Evolutionary conservation across 30 jellyfish, hydroid and myxozoan species (phyloP).

Genomic region (Aurelia sp.): DNA sequence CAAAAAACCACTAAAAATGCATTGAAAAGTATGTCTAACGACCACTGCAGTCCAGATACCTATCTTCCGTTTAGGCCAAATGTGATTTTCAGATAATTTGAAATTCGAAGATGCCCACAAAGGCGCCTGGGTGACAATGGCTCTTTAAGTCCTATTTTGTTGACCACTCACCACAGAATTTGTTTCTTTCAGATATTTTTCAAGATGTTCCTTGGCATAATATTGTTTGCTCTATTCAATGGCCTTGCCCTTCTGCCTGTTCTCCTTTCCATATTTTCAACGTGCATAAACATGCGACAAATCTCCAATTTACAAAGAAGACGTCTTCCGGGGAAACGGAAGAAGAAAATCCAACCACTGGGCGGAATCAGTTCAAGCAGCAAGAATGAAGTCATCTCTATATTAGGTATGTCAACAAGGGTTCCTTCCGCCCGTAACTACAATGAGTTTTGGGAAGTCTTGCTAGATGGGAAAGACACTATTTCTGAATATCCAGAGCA

Average conservation of each 20-base stretch:
- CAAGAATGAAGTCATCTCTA: neutral
- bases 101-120: no score
- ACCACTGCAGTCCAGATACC: no score
- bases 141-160: no score
- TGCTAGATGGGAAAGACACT: conserved; percentile 35
- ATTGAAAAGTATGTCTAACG: no score
- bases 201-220: conserved; percentile 75
- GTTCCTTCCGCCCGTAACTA: conserved; percentile 46
- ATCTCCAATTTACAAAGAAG: no score
- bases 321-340: no score
- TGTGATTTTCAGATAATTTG: no score
- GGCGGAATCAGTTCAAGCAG: no score
- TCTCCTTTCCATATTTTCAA: conserved; percentile 46
- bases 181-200: conserved; percentile 45
- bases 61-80: no score
- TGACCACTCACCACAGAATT: neutral
- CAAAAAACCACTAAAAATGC: no score
- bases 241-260: conserved; percentile 77
- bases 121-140: no score
- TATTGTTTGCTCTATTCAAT: conserved; percentile 55
- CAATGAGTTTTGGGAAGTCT: conserved; percentile 54
- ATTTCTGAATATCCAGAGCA: conserved; percentile 42
- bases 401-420: conserved; percentile 58
- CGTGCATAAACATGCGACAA: neutral
- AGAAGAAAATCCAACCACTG: no score